These are phyloP conservation scores for Sesamia nonagrioides DNA, from an alignment of 1,140 invertebrate genomes.

Conservation along the genomic window DNA sequence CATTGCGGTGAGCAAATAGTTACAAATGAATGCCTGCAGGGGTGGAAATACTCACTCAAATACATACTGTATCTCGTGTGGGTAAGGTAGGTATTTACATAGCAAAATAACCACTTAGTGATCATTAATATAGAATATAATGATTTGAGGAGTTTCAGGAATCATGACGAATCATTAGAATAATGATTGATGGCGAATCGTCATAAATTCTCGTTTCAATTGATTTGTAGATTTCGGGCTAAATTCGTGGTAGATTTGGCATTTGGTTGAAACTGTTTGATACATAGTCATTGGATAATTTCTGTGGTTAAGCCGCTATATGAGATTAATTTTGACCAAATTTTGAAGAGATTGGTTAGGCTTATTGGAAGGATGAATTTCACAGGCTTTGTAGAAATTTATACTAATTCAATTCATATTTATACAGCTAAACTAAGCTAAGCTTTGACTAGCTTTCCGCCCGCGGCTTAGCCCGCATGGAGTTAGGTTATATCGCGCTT, in stretches of 20 bases:
- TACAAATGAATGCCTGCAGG: constrained; percentile 31
- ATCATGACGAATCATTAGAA: constrained; percentile 37
- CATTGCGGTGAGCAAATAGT: constrained; percentile 37
- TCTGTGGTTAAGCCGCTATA: too few relatives aligned
- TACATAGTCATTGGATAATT: neutral
- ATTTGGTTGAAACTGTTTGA: constrained; percentile 3
- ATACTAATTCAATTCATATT: too few relatives aligned
- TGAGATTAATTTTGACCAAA: neutral
- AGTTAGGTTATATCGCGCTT: too few relatives aligned
- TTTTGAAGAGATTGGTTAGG: neutral
- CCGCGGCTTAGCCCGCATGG: too few relatives aligned
- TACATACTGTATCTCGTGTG: neutral
- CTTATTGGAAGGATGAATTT: neutral
- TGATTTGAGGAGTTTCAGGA: constrained; percentile 28
- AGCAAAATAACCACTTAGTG: neutral
- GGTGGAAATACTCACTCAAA: neutral
- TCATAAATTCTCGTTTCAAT: neutral
- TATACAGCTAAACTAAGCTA: too few relatives aligned
- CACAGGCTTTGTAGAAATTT: too few relatives aligned
- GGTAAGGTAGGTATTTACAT: neutral
- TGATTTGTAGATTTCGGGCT: constrained; percentile 3
- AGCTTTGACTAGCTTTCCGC: too few relatives aligned
- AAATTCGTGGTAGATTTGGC: neutral
- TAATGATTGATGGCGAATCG: constrained; percentile 3
- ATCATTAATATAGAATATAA: constrained; percentile 23